Base-by-base conservation (phyloP, 92 coral and sea anemone genomes). In the Palythoa heliodiscus region DNA sequence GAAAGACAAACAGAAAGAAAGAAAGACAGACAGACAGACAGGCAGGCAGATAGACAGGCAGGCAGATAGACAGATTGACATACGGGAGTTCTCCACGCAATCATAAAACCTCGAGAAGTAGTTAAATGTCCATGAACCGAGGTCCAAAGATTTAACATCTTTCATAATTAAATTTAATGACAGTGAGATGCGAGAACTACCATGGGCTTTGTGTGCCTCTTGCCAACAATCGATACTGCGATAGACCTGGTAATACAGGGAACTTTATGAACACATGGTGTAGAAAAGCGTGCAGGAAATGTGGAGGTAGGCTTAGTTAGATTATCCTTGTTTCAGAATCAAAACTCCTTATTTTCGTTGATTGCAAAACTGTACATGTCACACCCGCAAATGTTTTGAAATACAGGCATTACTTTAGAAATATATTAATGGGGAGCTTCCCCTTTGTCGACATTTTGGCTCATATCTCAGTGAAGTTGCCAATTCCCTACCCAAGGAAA, bases 131-230 rank as follows among this genome's bases (percentile, higher is more conserved):
- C 5, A 1, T 14, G 20, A 9, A 58, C 20, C 20, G 6, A 43
- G 50, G 4, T 43, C 20, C 47, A 69, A 69, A 37, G 15, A 11
- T 69, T 69, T 25, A 29, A 29, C 47, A 3, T 24, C 7, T 22
- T 69, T 29, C 16, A 24, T 69, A 29, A 3, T 69, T 29, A 69
- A 25, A 20, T 24, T 1, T 13, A 10, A 25, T 24, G 29, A 3
- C 73, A 69, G 73, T 69, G 73, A 25, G 17, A 25, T 69, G 73
- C 73, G 37, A 69, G 19, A 25, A 69, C 47, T 69, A 69, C 19
- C 39, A 25, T 15, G 12, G 11, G 5, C 5, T 5, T 2, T 29
- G 73, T 25, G 43, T 7, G 7, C 15, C 3, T 1, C 12, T 25
- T 12, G 40, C 73, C 47, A 29, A 69, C 14, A 4, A 2, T 12